phyloP scores from a whole-genome alignment of 2,113 vertebrate genomes.

The Pogonocichla stellata region DNA sequence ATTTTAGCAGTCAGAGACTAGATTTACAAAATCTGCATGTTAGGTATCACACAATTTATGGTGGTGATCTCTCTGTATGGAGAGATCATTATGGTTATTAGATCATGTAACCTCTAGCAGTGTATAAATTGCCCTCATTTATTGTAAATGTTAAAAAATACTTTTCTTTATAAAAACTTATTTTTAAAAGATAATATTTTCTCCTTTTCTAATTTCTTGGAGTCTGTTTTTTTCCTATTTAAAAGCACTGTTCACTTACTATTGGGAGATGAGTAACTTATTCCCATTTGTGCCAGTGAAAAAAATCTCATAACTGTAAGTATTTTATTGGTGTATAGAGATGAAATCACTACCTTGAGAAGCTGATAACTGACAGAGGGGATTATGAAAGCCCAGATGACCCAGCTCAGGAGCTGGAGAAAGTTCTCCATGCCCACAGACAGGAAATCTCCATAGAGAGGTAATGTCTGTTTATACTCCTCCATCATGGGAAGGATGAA shows the following conservation, averaged over 20 bases:
- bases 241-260: not conserved
- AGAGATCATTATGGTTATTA: not conserved
- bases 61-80: not conserved
- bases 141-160: not conserved
- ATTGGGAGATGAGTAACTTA: not conserved
- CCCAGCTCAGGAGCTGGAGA: not conserved
- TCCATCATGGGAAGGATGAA: not conserved
- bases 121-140: not conserved
- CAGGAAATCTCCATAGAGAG: not conserved
- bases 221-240: not conserved
- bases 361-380: not conserved
- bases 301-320: not conserved
- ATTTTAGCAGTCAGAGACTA: not conserved
- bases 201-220: not conserved
- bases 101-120: not conserved
- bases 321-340: not conserved
- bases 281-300: not conserved
- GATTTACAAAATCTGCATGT: not conserved
- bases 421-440: not conserved
- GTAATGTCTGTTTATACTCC: not conserved
- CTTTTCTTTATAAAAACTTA: fast-evolving
- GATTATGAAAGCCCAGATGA: not conserved
- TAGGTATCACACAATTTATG: not conserved
- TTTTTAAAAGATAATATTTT: not conserved
- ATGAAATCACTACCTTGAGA: not conserved